phyloP scores from a whole-genome alignment of 2,113 vertebrate species.

The Phylloscopus whistleri region DNA sequence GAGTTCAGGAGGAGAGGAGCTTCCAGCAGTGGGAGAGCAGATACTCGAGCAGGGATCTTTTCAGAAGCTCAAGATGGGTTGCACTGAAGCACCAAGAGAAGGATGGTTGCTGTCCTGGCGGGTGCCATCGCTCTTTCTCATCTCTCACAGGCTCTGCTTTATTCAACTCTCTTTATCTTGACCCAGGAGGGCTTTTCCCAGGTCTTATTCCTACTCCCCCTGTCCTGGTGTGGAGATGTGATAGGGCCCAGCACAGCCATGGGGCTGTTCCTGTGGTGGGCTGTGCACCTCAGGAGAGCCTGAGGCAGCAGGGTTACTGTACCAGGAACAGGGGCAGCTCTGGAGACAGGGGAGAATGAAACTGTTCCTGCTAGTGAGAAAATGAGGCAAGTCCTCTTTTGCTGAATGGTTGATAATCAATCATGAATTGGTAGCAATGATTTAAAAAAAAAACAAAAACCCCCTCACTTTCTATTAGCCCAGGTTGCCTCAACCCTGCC shows the following conservation, averaged over 20 bases:
- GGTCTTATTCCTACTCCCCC: not conserved
- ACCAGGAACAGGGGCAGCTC: not conserved
- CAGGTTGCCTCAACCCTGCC: not conserved
- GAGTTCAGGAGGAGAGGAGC: not conserved
- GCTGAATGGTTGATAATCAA: not conserved
- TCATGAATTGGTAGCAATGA: not conserved
- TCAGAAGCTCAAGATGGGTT: not conserved
- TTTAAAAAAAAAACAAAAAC: not conserved
- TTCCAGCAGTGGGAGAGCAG: not conserved
- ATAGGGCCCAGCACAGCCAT: not conserved
- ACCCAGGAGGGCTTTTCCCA: not conserved
- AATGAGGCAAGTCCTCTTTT: not conserved
- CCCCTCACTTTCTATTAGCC: not conserved
- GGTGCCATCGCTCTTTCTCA: no score
- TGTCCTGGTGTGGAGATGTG: not conserved
- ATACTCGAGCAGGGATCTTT: not conserved
- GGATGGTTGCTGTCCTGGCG: not conserved
- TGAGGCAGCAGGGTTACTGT: not conserved
- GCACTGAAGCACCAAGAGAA: not conserved
- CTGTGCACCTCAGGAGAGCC: not conserved
- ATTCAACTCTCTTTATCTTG: not conserved
- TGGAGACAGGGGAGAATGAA: fast-evolving
- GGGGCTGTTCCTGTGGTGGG: not conserved
- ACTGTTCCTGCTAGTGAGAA: not conserved
- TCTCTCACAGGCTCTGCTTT: not conserved